A percentile compares a stretch with the other conserved stretches of the same genome.
These are phyloP conservation scores for Nasonovia ribisnigri DNA, from an alignment of 2,888 invertebrate species.

Conservation along the genomic window DNA sequence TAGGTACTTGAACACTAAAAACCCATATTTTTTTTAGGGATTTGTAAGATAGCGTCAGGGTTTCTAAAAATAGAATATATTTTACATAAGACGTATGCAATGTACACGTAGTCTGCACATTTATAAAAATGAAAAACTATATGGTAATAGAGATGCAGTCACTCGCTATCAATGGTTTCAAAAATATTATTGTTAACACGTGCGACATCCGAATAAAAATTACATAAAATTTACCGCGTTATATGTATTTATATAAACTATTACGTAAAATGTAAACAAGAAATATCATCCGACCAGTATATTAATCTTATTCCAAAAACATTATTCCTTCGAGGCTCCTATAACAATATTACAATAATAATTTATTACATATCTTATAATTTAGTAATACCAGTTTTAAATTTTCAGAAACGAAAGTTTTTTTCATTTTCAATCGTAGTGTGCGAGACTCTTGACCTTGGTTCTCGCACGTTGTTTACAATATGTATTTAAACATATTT, in stretches of 20 bases:
- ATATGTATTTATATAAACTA: neutral
- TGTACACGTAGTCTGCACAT: neutral
- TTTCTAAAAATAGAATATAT: neutral
- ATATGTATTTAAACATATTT: neutral
- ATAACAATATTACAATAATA: constrained; percentile 2
- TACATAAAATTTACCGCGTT: neutral
- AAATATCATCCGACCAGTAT: neutral
- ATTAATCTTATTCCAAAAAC: neutral
- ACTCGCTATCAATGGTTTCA: neutral
- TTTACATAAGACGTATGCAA: neutral
- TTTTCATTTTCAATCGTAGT: neutral
- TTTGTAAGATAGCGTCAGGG: neutral
- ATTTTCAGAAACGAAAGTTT: constrained; percentile 21
- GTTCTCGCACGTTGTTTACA: neutral
- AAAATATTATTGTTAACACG: neutral
- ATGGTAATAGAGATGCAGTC: neutral
- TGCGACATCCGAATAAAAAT: neutral
- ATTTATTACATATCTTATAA: neutral
- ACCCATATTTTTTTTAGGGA: neutral
- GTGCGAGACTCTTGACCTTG: constrained; percentile 29
- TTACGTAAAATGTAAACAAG: constrained; percentile 21
- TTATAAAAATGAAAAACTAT: neutral
- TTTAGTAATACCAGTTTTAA: neutral
- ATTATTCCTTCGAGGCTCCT: neutral
- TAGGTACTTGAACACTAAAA: neutral